phyloP scores from a whole-genome alignment of 2,888 invertebrate species.

The Asteroscopus sphinx region DNA sequence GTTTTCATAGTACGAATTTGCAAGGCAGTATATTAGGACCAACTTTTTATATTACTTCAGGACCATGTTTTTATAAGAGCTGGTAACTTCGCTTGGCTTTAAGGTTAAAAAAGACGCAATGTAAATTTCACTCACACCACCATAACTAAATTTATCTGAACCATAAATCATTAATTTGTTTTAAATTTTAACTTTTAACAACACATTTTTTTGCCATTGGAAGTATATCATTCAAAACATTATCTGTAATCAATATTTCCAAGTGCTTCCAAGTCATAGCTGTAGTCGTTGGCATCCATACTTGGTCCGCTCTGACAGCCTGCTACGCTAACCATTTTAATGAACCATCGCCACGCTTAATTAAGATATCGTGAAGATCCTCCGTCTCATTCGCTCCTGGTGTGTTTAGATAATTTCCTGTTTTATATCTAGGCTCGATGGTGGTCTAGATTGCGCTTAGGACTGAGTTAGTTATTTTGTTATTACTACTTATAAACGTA shows the following conservation, averaged over 20 bases:
- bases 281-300: conserved; percentile 29
- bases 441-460: conserved; percentile 42
- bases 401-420: conserved; percentile 51
- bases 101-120: too few relatives aligned
- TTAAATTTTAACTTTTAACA: too few relatives aligned
- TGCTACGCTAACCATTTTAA: conserved; percentile 68
- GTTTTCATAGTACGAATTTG: too few relatives aligned
- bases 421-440: conserved; percentile 46
- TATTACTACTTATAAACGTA: conserved; percentile 2
- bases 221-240: neutral
- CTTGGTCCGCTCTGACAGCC: conserved; percentile 50
- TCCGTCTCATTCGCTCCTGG: conserved; percentile 50
- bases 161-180: too few relatives aligned
- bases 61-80: too few relatives aligned
- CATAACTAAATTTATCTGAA: too few relatives aligned
- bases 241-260: conserved; percentile 31
- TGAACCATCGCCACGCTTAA: conserved; percentile 63
- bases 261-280: conserved; percentile 29
- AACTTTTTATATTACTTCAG: too few relatives aligned
- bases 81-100: too few relatives aligned
- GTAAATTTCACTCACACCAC: too few relatives aligned
- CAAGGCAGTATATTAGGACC: too few relatives aligned
- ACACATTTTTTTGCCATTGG: too few relatives aligned
- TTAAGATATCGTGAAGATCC: conserved; percentile 63
- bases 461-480: neutral